phyloP scores from a whole-genome alignment of 1,140 invertebrate species.

The Sitophilus oryzae region DNA sequence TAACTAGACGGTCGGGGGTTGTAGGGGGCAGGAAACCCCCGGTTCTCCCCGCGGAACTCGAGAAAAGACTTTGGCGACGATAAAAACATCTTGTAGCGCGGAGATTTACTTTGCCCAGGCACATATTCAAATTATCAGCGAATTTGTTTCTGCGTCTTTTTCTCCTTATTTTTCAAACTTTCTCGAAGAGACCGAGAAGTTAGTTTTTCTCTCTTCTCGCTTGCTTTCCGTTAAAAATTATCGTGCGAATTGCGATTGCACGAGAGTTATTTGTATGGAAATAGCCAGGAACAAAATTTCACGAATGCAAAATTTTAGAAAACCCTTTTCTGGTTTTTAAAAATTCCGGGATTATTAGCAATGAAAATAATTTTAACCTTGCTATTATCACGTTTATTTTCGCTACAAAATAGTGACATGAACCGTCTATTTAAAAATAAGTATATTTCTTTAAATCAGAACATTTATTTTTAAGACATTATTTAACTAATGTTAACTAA shows the following conservation, averaged over 20 bases:
- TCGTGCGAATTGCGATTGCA: too few relatives aligned
- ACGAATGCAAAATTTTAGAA: too few relatives aligned
- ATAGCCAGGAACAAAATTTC: too few relatives aligned
- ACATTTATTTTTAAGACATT: too few relatives aligned
- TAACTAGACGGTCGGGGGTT: constrained; percentile 22
- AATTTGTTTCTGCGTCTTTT: too few relatives aligned
- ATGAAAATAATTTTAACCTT: constrained; percentile 6
- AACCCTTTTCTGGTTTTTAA: too few relatives aligned
- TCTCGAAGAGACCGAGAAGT: constrained; percentile 11
- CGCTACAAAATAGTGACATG: constrained; percentile 4
- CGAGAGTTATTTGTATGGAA: too few relatives aligned
- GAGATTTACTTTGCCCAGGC: constrained; percentile 43
- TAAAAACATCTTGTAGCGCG: constrained; percentile 45
- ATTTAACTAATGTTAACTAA: too few relatives aligned
- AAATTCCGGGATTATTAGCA: background rate
- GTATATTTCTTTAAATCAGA: too few relatives aligned
- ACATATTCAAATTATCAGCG: constrained; percentile 46
- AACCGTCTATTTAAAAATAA: too few relatives aligned
- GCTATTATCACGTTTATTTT: constrained; percentile 4
- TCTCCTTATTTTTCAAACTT: constrained; percentile 40
- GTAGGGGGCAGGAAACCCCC: too few relatives aligned
- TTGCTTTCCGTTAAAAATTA: too few relatives aligned
- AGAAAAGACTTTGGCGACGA: constrained; percentile 40
- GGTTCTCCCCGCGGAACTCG: constrained; percentile 37
- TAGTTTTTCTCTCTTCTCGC: background rate